These are phyloP conservation scores for Melanotaenia boesemani DNA, from an alignment of 2,797 vertebrate species.

Conservation along the genomic window DNA sequence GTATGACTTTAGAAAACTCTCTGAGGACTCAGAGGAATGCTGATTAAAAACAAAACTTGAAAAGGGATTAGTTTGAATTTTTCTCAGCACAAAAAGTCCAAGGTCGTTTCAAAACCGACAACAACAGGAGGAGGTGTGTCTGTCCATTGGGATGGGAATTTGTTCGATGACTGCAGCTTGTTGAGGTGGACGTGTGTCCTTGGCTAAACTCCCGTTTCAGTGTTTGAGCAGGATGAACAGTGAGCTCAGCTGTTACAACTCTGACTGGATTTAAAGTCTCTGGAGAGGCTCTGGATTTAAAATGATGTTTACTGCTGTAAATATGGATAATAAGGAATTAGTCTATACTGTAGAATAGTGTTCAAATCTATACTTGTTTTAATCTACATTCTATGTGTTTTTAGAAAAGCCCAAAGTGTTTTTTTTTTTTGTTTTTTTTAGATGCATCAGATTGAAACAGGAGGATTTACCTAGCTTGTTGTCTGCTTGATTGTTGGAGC, in stretches of 20 bases:
- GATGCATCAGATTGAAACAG: constrained; percentile 19
- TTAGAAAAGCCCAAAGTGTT: neutral
- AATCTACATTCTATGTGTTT: constrained; percentile 21
- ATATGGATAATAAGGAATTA: constrained; percentile 13
- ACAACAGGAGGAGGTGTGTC: constrained; percentile 40
- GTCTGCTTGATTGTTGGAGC: constrained; percentile 32
- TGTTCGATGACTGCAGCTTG: constrained; percentile 31
- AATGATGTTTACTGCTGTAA: neutral
- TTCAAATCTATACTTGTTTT: neutral
- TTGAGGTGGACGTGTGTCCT: constrained; percentile 24
- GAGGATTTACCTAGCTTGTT: constrained; percentile 15
- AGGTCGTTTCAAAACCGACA: constrained; percentile 45
- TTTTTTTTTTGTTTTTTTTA: neutral
- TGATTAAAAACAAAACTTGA: constrained; percentile 30
- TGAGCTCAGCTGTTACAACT: constrained; percentile 27
- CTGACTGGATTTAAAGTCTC: constrained; percentile 21
- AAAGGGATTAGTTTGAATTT: constrained; percentile 25
- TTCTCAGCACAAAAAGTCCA: constrained; percentile 37
- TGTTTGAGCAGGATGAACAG: constrained; percentile 13
- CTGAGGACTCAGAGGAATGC: constrained; percentile 31
- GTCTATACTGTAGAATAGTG: neutral
- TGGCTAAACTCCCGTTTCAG: constrained; percentile 31
- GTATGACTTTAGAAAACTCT: constrained; percentile 32
- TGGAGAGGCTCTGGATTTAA: constrained; percentile 9
- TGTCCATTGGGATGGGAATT: constrained; percentile 37